Conservation (phyloP, 2,888 invertebrate genomes). For the Chloroclysta siterata region DNA sequence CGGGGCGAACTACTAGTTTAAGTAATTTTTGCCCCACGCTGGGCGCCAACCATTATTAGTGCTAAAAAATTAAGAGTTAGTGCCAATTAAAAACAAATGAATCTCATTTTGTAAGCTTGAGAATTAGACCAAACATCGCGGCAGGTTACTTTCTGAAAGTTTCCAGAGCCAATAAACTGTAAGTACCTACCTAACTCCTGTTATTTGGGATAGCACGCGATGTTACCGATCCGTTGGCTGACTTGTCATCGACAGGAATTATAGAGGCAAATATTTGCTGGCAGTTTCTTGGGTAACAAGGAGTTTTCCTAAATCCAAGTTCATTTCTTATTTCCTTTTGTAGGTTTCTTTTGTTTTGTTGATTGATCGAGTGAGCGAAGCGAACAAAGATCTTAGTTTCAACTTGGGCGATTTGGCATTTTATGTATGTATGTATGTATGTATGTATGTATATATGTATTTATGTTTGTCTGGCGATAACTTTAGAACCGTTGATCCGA, state of each 20-base stretch:
- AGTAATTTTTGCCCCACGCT: slow-evolving; percentile 40
- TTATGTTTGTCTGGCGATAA: no score
- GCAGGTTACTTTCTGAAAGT: slow-evolving; percentile 59
- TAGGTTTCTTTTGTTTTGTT: not conserved
- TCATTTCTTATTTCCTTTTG: no score
- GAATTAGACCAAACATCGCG: slow-evolving; percentile 29
- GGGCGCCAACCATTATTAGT: not conserved
- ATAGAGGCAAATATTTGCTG: slow-evolving; percentile 1
- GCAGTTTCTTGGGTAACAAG: not conserved
- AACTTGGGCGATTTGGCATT: no score
- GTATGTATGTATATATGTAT: no score
- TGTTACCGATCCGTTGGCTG: slow-evolving; percentile 56
- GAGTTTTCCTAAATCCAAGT: not conserved
- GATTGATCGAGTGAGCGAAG: no score
- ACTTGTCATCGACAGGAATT: slow-evolving; percentile 43
- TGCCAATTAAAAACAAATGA: no score
- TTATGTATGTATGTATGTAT: no score
- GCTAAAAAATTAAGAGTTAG: no score
- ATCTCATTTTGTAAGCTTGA: not conserved
- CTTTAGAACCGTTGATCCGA: no score
- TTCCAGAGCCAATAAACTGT: slow-evolving; percentile 67
- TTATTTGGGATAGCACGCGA: slow-evolving; percentile 77
- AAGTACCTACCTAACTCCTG: slow-evolving; percentile 39
- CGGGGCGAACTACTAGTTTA: no score
- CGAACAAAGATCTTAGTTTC: no score